Conservation (phyloP, 2,113 vertebrate species). For the Myodes glareolus region DNA sequence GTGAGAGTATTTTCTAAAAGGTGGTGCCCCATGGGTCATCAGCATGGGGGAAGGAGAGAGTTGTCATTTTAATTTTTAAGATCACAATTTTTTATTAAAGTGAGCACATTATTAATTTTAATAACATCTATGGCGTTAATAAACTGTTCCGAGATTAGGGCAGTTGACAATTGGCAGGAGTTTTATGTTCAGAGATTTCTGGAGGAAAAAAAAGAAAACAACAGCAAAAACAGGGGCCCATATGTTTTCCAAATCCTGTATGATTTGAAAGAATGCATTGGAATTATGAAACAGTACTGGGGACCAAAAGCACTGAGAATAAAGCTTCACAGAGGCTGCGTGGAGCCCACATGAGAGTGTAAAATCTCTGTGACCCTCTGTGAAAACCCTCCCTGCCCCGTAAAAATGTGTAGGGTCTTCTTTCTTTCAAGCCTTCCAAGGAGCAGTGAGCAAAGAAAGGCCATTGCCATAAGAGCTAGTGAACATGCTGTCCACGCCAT, state of each 20-base stretch:
- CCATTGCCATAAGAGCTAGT: constrained; percentile 60
- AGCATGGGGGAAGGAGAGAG: background rate
- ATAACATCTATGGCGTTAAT: constrained; percentile 16
- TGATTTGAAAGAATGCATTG: constrained; percentile 72
- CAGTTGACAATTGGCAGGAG: constrained; percentile 60
- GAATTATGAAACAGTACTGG: constrained; percentile 41
- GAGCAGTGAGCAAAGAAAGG: constrained; percentile 53
- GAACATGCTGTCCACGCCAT: constrained; percentile 62
- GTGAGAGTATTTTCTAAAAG: constrained; percentile 32
- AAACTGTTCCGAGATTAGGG: constrained; percentile 48
- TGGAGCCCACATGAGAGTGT: constrained; percentile 30
- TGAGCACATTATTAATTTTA: constrained; percentile 53
- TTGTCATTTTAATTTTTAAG: constrained; percentile 6
- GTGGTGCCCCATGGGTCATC: background rate
- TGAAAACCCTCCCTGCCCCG: background rate
- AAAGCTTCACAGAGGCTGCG: constrained; percentile 49
- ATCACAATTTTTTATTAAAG: constrained; percentile 19
- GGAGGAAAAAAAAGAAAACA: background rate
- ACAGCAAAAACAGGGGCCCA: constrained; percentile 52
- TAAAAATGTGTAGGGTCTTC: background rate
- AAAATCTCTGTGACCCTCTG: constrained; percentile 14
- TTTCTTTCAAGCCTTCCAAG: constrained; percentile 46
- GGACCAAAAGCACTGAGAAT: constrained; percentile 63
- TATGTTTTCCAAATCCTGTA: constrained; percentile 73
- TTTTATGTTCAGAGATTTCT: constrained; percentile 52